Conservation (phyloP, 2,113 vertebrate genomes). For the Pedetes capensis region DNA sequence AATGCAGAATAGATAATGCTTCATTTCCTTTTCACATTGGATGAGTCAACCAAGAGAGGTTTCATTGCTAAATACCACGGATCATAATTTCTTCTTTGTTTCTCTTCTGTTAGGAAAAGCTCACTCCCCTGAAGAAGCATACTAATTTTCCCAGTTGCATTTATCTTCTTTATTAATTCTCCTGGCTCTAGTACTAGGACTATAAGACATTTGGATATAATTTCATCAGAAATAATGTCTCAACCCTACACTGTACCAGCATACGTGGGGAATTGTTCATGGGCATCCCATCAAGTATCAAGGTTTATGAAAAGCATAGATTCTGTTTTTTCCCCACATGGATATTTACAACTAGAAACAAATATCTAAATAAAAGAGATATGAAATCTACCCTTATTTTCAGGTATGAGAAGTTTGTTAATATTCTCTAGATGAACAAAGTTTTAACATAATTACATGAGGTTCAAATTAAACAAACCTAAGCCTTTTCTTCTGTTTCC, state of each 20-base stretch:
- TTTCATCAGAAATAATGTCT: slow-evolving; percentile 5
- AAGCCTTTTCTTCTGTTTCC: slow-evolving; percentile 11
- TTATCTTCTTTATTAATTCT: slow-evolving; percentile 17
- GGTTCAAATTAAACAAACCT: not conserved
- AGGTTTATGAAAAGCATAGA: not conserved
- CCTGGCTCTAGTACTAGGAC: not conserved
- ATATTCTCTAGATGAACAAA: not conserved
- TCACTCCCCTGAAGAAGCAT: not conserved
- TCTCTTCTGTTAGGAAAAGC: not conserved
- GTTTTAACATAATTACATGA: not conserved
- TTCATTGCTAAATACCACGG: not conserved
- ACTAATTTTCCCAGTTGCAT: not conserved
- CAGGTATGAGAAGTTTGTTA: not conserved
- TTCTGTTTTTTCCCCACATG: not conserved
- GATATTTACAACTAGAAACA: slow-evolving; percentile 23
- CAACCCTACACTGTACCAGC: not conserved
- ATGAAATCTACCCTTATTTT: not conserved
- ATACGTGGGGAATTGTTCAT: not conserved
- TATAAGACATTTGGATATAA: not conserved
- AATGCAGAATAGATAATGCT: slow-evolving; percentile 40
- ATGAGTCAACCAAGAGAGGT: slow-evolving; percentile 46
- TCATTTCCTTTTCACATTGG: slow-evolving; percentile 34
- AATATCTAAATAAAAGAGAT: not conserved
- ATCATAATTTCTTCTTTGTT: slow-evolving; percentile 41
- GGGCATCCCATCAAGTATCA: not conserved